These are phyloP conservation scores for Lucilia cuprina DNA, from an alignment of 1,140 invertebrate species.

Conservation along the genomic window DNA sequence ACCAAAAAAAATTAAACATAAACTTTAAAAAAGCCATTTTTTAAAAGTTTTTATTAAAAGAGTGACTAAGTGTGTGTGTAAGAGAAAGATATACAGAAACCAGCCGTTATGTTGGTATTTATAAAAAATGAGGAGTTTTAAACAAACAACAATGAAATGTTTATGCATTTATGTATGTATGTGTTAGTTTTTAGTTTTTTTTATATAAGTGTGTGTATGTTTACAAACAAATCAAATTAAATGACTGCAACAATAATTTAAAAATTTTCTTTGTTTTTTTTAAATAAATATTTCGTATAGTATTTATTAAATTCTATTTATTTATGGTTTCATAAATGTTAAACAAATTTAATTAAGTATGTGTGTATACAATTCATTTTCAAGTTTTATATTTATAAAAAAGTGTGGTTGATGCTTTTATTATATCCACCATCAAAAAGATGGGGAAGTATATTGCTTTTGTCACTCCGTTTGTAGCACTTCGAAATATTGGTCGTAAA, in stretches of 20 bases:
- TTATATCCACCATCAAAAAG: no score
- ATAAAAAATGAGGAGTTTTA: background rate
- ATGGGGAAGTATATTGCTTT: no score
- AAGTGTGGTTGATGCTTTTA: no score
- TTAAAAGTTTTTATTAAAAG: background rate
- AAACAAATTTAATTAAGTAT: conserved; percentile 8
- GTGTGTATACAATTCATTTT: background rate
- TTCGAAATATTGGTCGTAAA: no score
- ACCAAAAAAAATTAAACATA: background rate
- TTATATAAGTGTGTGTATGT: background rate
- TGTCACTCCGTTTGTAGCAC: no score
- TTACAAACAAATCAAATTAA: background rate
- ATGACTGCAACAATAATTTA: background rate
- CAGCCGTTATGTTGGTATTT: background rate
- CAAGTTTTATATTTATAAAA: no score
- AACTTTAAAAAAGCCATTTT: background rate
- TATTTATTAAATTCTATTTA: no score
- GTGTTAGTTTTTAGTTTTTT: background rate
- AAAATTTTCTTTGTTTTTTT: background rate
- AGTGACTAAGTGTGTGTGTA: background rate
- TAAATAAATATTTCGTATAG: background rate
- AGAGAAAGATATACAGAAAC: background rate
- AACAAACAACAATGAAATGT: background rate
- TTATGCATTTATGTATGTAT: background rate
- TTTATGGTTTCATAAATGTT: background rate